Base-by-base conservation (phyloP, 2,888 invertebrate genomes). In the Prosapia bicincta region DNA sequence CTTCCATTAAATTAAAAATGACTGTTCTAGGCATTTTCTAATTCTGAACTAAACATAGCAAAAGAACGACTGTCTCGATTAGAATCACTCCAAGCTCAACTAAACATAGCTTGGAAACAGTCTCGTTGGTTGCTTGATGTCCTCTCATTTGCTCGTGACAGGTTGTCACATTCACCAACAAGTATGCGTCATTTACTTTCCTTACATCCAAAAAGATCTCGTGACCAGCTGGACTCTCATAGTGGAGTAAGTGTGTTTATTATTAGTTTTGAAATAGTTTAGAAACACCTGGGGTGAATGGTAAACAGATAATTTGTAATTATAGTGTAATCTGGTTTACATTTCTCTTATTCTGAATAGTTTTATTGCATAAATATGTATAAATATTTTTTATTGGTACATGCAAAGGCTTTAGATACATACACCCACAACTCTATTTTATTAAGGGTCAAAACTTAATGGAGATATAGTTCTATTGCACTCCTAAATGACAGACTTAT, bases 121-220 rank as follows among this genome's bases (percentile, higher is more conserved):
- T 93, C 96, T 66, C 90, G 99, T 23, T 99, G 99, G 99, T 89
- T 99, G 24, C 95, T 97, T 90, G 97, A 98, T 83, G 92, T 98
- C 6, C 96, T 99, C 74, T 92, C 95, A 0, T 96, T 96, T 83
- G 97, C 98, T 0, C 89, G 99, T 78, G 98, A 98, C 83, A 90
- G 93, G 65, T 86, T 87, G 24, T 82, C 83, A n/a, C 79, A 79
- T 38, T 78, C 80, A 7, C 81, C 81, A 1, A 78, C 81, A 3
- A 80, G 76, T 25, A 85, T 87, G 81, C 83, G 83, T 75, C 82
- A 84, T 76, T 81, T 87, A 67, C 81, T 86, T 26, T 84, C 84
- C 66, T 80, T 85, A 54, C 76, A 79, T 66, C 79, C 80, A 6
- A 79, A 79, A 70, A 69, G 80, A 66, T 80, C 81, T 1, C 76